Conservation (phyloP, 2,888 invertebrate species). For the Alsophila aescularia region DNA sequence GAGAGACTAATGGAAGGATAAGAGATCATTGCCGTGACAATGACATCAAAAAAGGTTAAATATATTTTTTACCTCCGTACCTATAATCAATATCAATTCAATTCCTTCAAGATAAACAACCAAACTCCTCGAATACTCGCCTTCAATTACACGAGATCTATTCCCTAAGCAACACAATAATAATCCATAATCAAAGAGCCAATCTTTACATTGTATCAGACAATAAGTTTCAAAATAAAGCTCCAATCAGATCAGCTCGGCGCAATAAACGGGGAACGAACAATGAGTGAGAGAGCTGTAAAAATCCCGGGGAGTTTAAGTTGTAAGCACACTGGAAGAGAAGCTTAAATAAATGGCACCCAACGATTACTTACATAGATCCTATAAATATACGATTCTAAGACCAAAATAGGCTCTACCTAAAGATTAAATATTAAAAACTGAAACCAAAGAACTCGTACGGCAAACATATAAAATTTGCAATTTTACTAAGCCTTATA, state of each 20-base stretch:
- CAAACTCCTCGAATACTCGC: not conserved
- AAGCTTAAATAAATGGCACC: too few species aligned
- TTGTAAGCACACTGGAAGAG: constrained; percentile 9
- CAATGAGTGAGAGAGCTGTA: constrained; percentile 18
- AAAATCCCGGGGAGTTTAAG: constrained; percentile 10
- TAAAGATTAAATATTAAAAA: too few species aligned
- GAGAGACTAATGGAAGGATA: too few species aligned
- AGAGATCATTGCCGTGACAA: too few species aligned
- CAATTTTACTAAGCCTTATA: not conserved
- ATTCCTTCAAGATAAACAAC: not conserved
- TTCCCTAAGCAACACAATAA: constrained; percentile 6
- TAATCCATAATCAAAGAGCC: constrained; percentile 11
- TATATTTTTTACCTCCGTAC: too few species aligned
- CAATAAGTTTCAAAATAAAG: constrained; percentile 24
- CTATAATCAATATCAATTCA: not conserved
- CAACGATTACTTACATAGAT: too few species aligned
- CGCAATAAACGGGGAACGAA: constrained; percentile 19
- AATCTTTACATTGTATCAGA: constrained; percentile 17
- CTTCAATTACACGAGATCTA: not conserved
- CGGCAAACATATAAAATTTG: too few species aligned
- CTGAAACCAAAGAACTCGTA: too few species aligned
- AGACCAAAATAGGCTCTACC: too few species aligned
- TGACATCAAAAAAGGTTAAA: too few species aligned
- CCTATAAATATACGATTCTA: too few species aligned
- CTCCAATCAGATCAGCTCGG: constrained; percentile 25